Conservation (phyloP, 2,888 invertebrate species). For the Pachycephus smyrnensis region DNA sequence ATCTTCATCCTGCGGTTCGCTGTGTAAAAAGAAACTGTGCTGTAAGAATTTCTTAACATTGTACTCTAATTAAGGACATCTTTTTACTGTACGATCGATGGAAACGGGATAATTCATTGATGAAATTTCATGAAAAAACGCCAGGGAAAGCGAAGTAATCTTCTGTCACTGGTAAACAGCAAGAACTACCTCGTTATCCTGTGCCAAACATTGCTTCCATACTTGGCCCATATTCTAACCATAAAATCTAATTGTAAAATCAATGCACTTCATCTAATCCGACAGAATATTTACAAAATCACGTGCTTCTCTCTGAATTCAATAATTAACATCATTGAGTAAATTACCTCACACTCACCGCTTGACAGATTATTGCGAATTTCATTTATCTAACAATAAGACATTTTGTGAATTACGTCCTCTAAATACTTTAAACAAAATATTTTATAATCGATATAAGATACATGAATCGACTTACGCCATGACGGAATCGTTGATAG, state of each 20-base stretch:
- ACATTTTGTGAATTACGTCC: not conserved
- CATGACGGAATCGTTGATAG: constrained; percentile 11
- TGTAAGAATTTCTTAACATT: not conserved
- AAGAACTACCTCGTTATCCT: not conserved
- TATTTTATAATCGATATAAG: constrained; percentile 4
- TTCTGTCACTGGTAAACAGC: not conserved
- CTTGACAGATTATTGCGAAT: not conserved
- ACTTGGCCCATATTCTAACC: not conserved
- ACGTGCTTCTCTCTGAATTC: not conserved
- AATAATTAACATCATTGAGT: not conserved
- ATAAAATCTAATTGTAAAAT: not conserved
- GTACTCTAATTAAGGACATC: not conserved
- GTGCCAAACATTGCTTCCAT: too few relatives aligned
- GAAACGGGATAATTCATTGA: not conserved
- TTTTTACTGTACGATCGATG: not conserved
- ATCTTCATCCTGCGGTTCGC: not conserved
- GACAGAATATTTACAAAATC: not conserved
- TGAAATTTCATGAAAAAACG: not conserved
- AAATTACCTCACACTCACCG: not conserved
- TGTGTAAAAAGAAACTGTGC: not conserved
- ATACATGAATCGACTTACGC: constrained; percentile 11
- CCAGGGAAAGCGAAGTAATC: not conserved
- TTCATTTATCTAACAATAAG: not conserved
- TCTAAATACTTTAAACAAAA: not conserved
- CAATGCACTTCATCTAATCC: not conserved